Conservation (phyloP, 2,888 invertebrate genomes). For the Trichopria drosophilae region DNA sequence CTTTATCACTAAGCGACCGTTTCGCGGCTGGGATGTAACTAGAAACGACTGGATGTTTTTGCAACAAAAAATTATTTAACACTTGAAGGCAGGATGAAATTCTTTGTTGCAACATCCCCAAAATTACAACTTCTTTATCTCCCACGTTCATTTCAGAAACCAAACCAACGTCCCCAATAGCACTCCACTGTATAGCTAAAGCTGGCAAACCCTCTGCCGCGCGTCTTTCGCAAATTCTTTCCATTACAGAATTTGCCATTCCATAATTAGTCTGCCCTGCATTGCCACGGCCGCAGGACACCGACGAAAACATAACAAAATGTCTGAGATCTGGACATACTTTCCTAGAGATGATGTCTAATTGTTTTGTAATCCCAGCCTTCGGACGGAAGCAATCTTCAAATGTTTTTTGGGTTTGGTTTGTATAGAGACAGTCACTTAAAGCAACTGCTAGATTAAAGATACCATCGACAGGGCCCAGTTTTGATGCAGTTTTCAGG, state of each 20-base stretch:
- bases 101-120: too few relatives aligned
- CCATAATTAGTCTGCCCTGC: constrained; percentile 70
- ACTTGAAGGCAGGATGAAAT: too few relatives aligned
- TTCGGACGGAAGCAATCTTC: constrained; percentile 64
- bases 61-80: too few relatives aligned
- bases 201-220: too few relatives aligned
- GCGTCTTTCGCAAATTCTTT: constrained; percentile 49
- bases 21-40: too few relatives aligned
- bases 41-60: too few relatives aligned
- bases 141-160: too few relatives aligned
- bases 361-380: constrained; percentile 62
- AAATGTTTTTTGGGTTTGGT: constrained; percentile 61
- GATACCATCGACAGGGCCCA: constrained; percentile 66
- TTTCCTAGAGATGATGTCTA: constrained; percentile 62
- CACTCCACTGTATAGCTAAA: too few relatives aligned
- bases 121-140: too few relatives aligned
- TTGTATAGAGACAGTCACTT: constrained; percentile 62
- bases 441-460: constrained; percentile 69
- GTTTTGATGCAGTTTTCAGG: constrained; percentile 61
- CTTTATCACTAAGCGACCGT: too few relatives aligned
- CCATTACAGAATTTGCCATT: constrained; percentile 61
- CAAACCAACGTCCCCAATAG: too few relatives aligned
- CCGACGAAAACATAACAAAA: constrained; percentile 70
- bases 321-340: constrained; percentile 58
- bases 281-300: constrained; percentile 68